Evolutionary conservation across 2,888 invertebrate species (phyloP), one percentile per base, ranked within the genome.

Genomic region (Andricus curvator): DNA sequence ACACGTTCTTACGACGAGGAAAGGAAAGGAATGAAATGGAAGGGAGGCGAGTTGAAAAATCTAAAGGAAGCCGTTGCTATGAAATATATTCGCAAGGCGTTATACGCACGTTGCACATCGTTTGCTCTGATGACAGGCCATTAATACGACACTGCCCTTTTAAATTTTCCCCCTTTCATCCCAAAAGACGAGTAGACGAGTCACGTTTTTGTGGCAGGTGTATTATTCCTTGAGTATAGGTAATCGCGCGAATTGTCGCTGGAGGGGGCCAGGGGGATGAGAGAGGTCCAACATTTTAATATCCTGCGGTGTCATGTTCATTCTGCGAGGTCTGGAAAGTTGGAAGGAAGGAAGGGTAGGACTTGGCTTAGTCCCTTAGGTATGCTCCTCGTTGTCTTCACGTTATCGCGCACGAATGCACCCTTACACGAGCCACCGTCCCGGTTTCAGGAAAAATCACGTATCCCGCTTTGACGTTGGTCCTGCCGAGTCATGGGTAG

Each of bases 301-400:
- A 88, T 88, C 89, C 88, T 88, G 88, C 87, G 86, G 85, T 88
- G 89, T 89, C 90, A 88, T 86, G 88, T 88, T 86, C 88, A 89
- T 85, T 84, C 83, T 80, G 80, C 77, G 79, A 78, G 78, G 81
- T 80, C 81, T 79, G 77, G 80, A 77, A 80, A 84, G 83, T 83
- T 68, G 66, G 44, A 65, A 77, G 79, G 44, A 65, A 70, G 80
- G 80, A 78, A 80, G 70, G 79, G 78, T 78, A 82, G 56, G 68
- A 48, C 37, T 81, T 77, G 78, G 78, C 80, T 81, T 78, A 80
- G 81, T 84, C 85, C 84, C 83, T 85, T 86, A 82, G 85, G 84
- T 85, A 87, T 87, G 84, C 85, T 77, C 78, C 48, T 80, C 85
- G 85, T 89, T 87, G 87, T 89, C 88, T 86, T 84, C 88, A 86